Evolutionary conservation across 2,113 vertebrate species (phyloP).

Genomic region (Egretta garzetta): DNA sequence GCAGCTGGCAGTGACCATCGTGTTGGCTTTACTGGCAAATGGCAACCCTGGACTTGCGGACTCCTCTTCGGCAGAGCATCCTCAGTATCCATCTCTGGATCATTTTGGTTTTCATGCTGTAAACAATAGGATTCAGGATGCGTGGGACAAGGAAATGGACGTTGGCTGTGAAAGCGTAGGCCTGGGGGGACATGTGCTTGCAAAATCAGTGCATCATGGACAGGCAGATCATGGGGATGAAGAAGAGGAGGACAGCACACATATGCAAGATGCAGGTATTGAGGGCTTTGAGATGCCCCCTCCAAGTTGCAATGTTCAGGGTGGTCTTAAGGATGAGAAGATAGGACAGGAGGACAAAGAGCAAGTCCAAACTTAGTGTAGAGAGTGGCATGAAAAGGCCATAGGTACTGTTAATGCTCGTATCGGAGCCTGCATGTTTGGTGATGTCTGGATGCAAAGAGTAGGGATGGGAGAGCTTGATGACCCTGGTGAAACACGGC

Average conservation of each 20-base stretch:
- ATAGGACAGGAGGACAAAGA: conserved; percentile 48
- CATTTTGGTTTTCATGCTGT: conserved; percentile 33
- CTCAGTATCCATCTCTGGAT: neutral
- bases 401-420: neutral
- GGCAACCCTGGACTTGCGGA: neutral
- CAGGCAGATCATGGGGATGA: conserved; percentile 26
- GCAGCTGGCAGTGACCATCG: neutral
- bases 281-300: neutral
- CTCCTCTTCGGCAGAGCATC: neutral
- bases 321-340: conserved; percentile 40
- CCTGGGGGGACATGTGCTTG: neutral
- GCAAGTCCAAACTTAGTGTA: neutral
- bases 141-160: conserved; percentile 38
- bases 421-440: neutral
- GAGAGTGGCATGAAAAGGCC: conserved; percentile 38
- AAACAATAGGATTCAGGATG: conserved; percentile 44
- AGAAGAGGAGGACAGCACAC: conserved; percentile 39
- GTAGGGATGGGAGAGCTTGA: conserved; percentile 19
- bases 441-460: conserved; percentile 51
- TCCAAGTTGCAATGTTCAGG: conserved; percentile 1
- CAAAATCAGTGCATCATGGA: conserved; percentile 22
- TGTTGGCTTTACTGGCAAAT: neutral
- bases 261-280: conserved; percentile 40
- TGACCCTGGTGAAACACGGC: neutral
- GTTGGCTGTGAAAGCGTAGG: conserved; percentile 22